A percentile compares a stretch with the other conserved stretches of the same genome.
Evolutionary conservation across 2,113 vertebrate species (phyloP).

Genomic region (Athene cunicularia): DNA sequence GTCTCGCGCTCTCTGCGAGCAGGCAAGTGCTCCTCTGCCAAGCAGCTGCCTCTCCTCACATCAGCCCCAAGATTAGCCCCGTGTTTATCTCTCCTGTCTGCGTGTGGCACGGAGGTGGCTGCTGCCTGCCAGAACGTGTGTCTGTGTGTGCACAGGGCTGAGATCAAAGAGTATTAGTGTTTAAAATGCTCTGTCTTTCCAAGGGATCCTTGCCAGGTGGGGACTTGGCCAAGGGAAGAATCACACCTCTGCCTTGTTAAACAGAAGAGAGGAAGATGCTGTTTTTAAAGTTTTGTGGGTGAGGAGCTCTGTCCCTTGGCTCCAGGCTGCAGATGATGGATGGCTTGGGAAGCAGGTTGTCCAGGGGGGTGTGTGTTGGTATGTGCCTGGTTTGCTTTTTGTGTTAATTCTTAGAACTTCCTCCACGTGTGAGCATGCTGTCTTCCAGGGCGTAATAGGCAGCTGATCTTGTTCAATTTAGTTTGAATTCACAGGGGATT

Average conservation of each 20-base stretch:
- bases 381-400: not conserved
- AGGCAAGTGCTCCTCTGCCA: not conserved
- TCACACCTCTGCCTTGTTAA: not conserved
- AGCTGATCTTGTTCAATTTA: not conserved
- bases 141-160: not conserved
- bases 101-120: not conserved
- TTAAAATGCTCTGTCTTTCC: not conserved
- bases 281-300: not conserved
- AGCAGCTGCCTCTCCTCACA: not conserved
- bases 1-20: fast-evolving
- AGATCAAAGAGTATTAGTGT: not conserved
- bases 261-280: not conserved
- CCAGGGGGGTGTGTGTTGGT: fast-evolving
- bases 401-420: not conserved
- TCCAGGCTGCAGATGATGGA: not conserved
- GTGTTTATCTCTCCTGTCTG: not conserved
- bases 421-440: fast-evolving
- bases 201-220: not conserved
- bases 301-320: not conserved
- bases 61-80: not conserved
- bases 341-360: not conserved
- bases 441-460: not conserved
- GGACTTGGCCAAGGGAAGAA: not conserved
- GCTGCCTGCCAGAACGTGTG: not conserved
- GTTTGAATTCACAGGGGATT: not conserved